Conservation (phyloP, 2,888 invertebrate genomes). For the Antitype chi region DNA sequence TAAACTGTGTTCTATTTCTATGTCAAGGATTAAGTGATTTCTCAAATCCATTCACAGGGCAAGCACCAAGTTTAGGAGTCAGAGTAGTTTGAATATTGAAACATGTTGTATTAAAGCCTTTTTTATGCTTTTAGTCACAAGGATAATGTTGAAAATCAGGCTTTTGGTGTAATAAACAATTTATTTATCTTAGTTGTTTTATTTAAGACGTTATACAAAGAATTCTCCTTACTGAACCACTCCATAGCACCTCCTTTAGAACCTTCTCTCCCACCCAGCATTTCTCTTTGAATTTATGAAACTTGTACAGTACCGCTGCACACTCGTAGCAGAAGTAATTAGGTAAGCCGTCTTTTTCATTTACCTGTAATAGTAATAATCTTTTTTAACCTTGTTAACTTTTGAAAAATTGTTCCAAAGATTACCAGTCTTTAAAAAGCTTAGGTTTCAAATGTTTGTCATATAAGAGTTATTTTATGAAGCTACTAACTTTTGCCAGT, state of each 20-base stretch:
- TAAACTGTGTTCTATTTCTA: neutral
- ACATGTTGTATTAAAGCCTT: neutral
- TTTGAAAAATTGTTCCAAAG: neutral
- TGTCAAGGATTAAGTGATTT: neutral
- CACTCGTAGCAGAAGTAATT: conserved; percentile 84
- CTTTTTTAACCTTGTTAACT: neutral
- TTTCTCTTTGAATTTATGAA: conserved; percentile 85
- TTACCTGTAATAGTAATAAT: conserved; percentile 63
- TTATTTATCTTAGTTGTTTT: too few relatives aligned
- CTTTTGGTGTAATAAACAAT: neutral
- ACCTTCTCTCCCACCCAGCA: conserved; percentile 78
- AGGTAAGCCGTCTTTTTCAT: conserved; percentile 78
- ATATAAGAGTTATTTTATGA: neutral
- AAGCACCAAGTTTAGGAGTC: neutral
- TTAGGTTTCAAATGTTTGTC: neutral
- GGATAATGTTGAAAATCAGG: neutral
- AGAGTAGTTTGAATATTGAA: neutral
- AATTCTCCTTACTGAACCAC: conserved; percentile 72
- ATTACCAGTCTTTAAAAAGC: neutral
- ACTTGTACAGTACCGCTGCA: conserved; percentile 80
- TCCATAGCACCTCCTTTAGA: conserved; percentile 74
- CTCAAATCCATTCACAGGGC: neutral
- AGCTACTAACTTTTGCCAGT: too few relatives aligned
- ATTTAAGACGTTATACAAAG: too few relatives aligned
- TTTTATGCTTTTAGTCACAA: neutral